Conservation (phyloP, 1,140 invertebrate species). For the Coenobita brevimanus region DNA sequence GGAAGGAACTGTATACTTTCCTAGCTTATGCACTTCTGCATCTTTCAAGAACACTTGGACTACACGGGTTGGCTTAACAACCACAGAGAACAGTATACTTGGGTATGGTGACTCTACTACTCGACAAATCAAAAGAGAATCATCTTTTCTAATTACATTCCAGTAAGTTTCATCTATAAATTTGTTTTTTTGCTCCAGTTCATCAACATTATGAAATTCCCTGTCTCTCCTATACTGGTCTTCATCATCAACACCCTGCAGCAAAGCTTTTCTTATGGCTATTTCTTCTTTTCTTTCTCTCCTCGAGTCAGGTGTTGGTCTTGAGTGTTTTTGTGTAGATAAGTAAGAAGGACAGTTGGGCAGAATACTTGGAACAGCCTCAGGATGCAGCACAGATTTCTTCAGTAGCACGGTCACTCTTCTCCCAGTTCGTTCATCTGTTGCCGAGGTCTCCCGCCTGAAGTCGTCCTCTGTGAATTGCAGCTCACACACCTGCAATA, state of each 20-base stretch:
- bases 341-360: slow-evolving; percentile 41
- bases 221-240: background rate
- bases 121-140: background rate
- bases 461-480: background rate
- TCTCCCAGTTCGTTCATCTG: background rate
- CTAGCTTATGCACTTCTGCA: background rate
- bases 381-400: background rate
- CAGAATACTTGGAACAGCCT: background rate
- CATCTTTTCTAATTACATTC: slow-evolving; percentile 14
- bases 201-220: background rate
- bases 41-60: slow-evolving; percentile 2
- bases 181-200: background rate
- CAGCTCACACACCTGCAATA: slow-evolving; percentile 17
- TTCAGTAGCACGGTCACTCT: background rate
- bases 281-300: background rate
- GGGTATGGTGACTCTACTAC: background rate
- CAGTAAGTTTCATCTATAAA: background rate
- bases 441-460: background rate
- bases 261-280: background rate
- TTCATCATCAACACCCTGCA: background rate
- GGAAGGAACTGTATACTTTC: slow-evolving; percentile 17
- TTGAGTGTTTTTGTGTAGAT: background rate
- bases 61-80: background rate
- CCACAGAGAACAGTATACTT: background rate
- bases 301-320: background rate